phyloP scores from a whole-genome alignment of 2,113 vertebrate species.

The Ondatra zibethicus region DNA sequence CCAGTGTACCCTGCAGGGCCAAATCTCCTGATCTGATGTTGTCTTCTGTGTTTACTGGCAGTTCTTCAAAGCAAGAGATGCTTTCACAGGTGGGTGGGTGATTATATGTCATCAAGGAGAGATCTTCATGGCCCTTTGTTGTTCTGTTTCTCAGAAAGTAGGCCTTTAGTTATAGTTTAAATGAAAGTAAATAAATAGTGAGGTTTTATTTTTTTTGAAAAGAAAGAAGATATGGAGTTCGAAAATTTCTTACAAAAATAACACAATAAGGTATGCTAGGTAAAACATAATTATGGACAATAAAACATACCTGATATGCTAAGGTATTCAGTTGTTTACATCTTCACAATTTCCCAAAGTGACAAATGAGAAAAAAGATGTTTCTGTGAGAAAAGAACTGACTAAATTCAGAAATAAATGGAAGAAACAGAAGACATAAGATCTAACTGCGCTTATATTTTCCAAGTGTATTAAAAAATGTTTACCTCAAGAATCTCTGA shows the following conservation, averaged over 20 bases:
- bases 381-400: background rate
- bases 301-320: background rate
- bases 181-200: background rate
- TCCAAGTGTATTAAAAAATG: background rate
- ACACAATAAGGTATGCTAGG: background rate
- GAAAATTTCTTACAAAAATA: background rate
- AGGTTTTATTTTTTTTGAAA: background rate
- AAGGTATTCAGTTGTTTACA: background rate
- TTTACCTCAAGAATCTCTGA: background rate
- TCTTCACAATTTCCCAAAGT: conserved; percentile 18
- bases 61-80: conserved; percentile 46
- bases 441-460: background rate
- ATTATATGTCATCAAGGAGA: background rate
- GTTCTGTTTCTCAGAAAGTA: conserved; percentile 14
- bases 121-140: background rate
- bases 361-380: background rate
- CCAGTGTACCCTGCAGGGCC: background rate
- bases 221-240: background rate
- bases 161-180: conserved; percentile 21
- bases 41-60: background rate
- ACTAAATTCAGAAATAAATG: background rate
- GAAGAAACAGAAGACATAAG: background rate
- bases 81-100: background rate
- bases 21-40: background rate
- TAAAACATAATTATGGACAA: background rate